Base-by-base conservation (phyloP, 2,797 vertebrate species). In the Halcyon badia region DNA sequence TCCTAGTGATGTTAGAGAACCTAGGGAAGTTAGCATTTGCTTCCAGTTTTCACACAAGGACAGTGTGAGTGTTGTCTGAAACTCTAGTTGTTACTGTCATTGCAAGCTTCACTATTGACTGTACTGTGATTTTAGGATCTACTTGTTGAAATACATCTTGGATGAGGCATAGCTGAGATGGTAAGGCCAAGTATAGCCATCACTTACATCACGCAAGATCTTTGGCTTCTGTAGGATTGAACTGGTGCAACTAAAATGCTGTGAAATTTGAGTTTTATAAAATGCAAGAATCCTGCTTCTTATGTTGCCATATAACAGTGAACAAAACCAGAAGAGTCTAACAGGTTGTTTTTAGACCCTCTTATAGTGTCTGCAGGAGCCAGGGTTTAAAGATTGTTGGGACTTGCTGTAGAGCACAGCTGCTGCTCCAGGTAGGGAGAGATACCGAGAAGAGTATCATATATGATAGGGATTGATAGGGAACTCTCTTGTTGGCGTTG, bases 401-500 rank as follows among this genome's bases (percentile, higher is more conserved):
- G 85, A 82, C 93, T 95, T 96, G 94, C 87, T 93, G 21, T 33
- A 49, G 41, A 95, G 71, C 56, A 56, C 91, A 95, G 91, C 94
- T 95, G 93, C 88, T 91, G 90, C 44, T 82, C 56, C 52, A 61
- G 22, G 7, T 70, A 92, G 88, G 83, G 83, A 91, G 44, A 58
- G 18, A 25, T 91, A 89, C 81, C 83, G 75, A 62, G 61, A 39
- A 56, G 21, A 76, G 20, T 66, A 92, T 94, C 62, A 31, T 37
- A 4, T 21, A 35, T 95, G 93, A n/a, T n/a, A n/a, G n/a, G n/a
- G n/a, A 93, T 88, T 95, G 93, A 96, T 92, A 87, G 85, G 56
- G 94, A 80, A 80, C 28, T 72, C 41, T 89, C 48, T 68, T 77
- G 12, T 31, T 95, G 96, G 93, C 93, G 54, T 14, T 82, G 77